Conservation (phyloP, 2,113 vertebrate species). For the Gambusia affinis region DNA sequence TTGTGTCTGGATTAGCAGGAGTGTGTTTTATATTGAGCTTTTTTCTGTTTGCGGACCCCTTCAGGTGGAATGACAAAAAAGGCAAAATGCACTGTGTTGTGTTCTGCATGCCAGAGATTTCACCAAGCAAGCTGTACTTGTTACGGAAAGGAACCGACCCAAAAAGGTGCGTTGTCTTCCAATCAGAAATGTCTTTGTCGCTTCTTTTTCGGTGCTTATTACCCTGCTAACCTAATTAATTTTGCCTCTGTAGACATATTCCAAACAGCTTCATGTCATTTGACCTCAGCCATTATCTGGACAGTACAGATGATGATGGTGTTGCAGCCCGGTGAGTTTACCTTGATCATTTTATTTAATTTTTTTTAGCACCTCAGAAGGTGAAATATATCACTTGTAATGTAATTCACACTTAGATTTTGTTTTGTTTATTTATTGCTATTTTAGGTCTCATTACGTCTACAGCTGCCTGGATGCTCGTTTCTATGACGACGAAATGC, state of each 20-base stretch:
- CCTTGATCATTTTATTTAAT: not conserved
- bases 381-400: not conserved
- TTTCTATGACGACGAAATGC: constrained; percentile 93
- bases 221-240: not conserved
- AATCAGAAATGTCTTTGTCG: not conserved
- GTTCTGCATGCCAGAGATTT: constrained; percentile 90
- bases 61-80: constrained; percentile 95
- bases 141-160: constrained; percentile 89
- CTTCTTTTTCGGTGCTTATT: constrained; percentile 3
- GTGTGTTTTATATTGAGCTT: not conserved
- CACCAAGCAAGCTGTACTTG: constrained; percentile 86
- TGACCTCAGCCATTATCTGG: constrained; percentile 83
- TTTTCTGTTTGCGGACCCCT: constrained; percentile 19
- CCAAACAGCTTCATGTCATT: constrained; percentile 84
- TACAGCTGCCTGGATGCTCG: constrained; percentile 91
- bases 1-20: not conserved
- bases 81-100: constrained; percentile 89
- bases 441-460: constrained; percentile 46
- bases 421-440: not conserved
- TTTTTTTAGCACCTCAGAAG: not conserved
- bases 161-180: constrained; percentile 78
- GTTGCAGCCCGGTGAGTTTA: constrained; percentile 80
- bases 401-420: not conserved
- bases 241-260: constrained; percentile 75
- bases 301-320: constrained; percentile 57